Evolutionary conservation across 35 echinoderm and acorn worm genomes (phyloP), one percentile per base, ranked within the genome.

Genomic region (Holothuria glaberrima): DNA sequence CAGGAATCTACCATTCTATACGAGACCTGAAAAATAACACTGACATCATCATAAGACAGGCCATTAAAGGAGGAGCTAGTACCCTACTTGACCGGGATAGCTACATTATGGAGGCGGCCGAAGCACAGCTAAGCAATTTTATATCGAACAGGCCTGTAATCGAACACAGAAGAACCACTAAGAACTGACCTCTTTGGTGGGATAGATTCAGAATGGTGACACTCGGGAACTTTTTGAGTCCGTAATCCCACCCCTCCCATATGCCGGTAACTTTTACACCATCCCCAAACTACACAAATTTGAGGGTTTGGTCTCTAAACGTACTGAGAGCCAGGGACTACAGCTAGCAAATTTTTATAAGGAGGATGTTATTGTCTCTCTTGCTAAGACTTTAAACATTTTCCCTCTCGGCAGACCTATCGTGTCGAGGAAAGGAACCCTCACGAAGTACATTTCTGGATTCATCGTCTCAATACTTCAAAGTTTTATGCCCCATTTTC

Each of bases 241-340:
- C n/a, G 13, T 73, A 18, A 73, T 73, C 16, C 69, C 69, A 28
- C 69, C 16, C 32, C n/a, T 73, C 69, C 69, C n/a, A n/a, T 1
- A 0, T 0, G 3, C 69, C 32, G 29, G 69, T 1, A 34, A 28
- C 69, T n/a, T n/a, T n/a, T n/a, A n/a, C n/a, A n/a, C n/a, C n/a
- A n/a, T n/a, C n/a, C n/a, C n/a, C n/a, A n/a, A 73, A 34, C 32
- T 73, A 73, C 69, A 73, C 69, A 73, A 73, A 34, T 30, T 73
- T 25, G n/a, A 25, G 0, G 32, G 32, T 21, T 34, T 73, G n/a
- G 1, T 73, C 28, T 16, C n/a, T 28, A 27, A 73, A 21, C n/a
- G 29, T 5, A 25, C 28, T 34, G 32, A 73, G n/a, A 16, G 3
- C 69, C 69, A 73, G 18, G 32, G n/a, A 16, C 17, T 34, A 34